A percentile compares a stretch with the other conserved stretches of the same genome.
phyloP scores from a whole-genome alignment of 2,113 vertebrate species.

The rat (Rattus norvegicus) region DNA sequence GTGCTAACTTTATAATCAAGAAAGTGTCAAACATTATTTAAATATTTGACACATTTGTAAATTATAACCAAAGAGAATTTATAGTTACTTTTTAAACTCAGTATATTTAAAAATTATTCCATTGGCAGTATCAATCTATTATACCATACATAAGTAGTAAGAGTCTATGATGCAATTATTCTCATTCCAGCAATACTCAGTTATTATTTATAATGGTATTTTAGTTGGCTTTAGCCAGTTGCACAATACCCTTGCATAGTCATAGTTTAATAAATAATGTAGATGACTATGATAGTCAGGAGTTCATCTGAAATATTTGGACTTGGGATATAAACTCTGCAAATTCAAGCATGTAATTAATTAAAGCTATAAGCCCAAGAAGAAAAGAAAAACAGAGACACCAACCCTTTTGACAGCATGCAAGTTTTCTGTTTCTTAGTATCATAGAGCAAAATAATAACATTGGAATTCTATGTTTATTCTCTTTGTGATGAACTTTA shows the following conservation, averaged over 20 bases:
- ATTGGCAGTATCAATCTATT: neutral
- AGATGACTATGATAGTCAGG: neutral
- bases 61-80: neutral
- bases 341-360: neutral
- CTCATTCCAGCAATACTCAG: neutral
- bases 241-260: neutral
- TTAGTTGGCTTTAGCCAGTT: neutral
- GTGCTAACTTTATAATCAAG: neutral
- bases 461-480: neutral
- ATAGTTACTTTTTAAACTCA: neutral
- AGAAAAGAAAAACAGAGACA: neutral
- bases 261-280: neutral
- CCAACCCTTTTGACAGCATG: neutral
- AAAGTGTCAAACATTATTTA: neutral
- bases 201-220: neutral
- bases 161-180: neutral
- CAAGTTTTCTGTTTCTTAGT: neutral
- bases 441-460: neutral
- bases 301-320: neutral
- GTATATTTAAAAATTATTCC: neutral
- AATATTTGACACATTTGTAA: neutral
- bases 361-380: neutral
- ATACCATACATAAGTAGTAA: neutral
- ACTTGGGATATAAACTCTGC: constrained; percentile 17
- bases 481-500: neutral